phyloP scores from a whole-genome alignment of 2,888 invertebrate genomes.

The Drosophila suboccidentalis region DNA sequence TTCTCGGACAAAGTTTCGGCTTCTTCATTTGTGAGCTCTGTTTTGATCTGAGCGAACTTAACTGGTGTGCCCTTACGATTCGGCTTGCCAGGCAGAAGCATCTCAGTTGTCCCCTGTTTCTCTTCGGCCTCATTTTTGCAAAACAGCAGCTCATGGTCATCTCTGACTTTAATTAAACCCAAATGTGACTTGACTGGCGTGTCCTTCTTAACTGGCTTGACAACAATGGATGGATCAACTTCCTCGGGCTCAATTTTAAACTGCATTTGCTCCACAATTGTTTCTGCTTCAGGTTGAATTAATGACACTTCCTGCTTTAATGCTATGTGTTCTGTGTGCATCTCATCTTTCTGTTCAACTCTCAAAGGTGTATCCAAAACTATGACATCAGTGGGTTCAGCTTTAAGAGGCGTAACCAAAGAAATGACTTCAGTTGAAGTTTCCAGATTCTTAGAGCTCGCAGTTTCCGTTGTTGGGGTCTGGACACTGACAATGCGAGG shows the following conservation, averaged over 20 bases:
- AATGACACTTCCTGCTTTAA: conserved; percentile 35
- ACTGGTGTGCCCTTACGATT: conserved; percentile 48
- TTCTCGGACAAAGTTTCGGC: background rate
- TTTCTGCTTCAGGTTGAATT: background rate
- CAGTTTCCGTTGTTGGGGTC: background rate
- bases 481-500: conserved; percentile 68
- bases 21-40: conserved; percentile 6
- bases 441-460: background rate
- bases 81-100: conserved; percentile 15
- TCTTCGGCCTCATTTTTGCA: background rate
- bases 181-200: conserved; percentile 25
- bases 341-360: background rate
- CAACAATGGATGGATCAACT: background rate
- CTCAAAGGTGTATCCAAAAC: conserved; percentile 37
- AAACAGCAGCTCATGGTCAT: conserved; percentile 25
- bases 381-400: background rate
- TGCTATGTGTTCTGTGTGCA: background rate
- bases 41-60: conserved; percentile 22
- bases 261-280: background rate
- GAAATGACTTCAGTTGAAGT: conserved; percentile 21
- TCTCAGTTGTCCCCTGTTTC: background rate
- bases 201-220: conserved; percentile 20
- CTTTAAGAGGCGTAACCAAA: conserved; percentile 40
- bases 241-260: conserved; percentile 17
- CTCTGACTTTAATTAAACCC: conserved; percentile 31